These are phyloP conservation scores for Vimba vimba DNA, from an alignment of 2,113 vertebrate species.

Conservation along the genomic window DNA sequence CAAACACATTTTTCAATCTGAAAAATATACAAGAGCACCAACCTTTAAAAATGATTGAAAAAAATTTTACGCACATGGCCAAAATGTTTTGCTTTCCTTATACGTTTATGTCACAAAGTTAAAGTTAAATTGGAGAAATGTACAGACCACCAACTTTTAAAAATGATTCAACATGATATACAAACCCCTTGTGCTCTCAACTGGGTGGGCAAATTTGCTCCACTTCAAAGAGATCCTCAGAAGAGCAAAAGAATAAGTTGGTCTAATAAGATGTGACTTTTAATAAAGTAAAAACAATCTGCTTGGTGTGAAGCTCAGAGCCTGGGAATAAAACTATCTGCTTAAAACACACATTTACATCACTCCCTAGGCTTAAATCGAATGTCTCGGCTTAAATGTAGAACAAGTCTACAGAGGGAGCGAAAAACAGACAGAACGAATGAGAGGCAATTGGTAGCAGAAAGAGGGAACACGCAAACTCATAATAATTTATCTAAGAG, in stretches of 20 bases:
- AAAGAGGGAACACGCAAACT: background rate
- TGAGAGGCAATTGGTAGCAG: background rate
- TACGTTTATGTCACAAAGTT: constrained; percentile 10
- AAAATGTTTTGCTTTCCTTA: background rate
- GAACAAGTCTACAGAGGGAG: background rate
- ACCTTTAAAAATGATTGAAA: constrained; percentile 45
- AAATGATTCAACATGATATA: constrained; percentile 53
- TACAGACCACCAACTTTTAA: constrained; percentile 57
- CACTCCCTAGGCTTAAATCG: constrained; percentile 52
- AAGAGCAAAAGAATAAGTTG: constrained; percentile 45
- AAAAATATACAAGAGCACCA: constrained; percentile 51
- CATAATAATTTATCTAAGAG: background rate
- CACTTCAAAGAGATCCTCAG: constrained; percentile 60
- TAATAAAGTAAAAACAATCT: constrained; percentile 55
- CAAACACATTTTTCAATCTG: background rate
- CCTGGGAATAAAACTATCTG: constrained; percentile 68
- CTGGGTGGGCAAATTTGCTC: constrained; percentile 49
- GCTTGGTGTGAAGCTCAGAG: constrained; percentile 62
- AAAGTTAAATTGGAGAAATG: constrained; percentile 28
- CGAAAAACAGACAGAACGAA: background rate
- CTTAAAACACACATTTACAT: constrained; percentile 66
- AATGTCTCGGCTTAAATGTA: constrained; percentile 5
- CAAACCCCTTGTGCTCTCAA: constrained; percentile 36
- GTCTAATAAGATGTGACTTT: constrained; percentile 61
- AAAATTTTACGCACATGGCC: background rate